Conservation (phyloP, 2,888 invertebrate genomes). For the Cryptus viduatorius region DNA sequence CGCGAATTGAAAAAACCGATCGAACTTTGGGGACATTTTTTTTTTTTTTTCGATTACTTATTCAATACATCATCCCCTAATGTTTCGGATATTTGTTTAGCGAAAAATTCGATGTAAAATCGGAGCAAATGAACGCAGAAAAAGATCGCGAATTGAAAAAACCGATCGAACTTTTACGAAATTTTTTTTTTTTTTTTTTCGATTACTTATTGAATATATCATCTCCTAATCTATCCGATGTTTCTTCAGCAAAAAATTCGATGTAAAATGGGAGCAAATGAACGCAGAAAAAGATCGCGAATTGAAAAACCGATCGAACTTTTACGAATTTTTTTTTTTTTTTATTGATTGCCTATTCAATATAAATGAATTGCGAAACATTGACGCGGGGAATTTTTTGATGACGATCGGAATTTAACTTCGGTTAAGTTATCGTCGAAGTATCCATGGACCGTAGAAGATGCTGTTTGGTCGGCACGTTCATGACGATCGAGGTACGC, state of each 20-base stretch:
- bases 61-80: neutral
- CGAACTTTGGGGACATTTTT: too few relatives aligned
- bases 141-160: neutral
- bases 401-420: neutral
- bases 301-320: neutral
- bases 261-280: neutral
- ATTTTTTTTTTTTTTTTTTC: neutral
- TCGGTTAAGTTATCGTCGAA: neutral
- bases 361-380: neutral
- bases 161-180: neutral
- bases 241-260: neutral
- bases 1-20: neutral
- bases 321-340: neutral
- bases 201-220: too few relatives aligned
- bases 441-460: neutral
- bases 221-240: neutral
- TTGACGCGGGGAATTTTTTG: neutral
- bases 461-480: slow-evolving; percentile 56
- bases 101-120: neutral
- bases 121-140: neutral
- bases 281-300: too few relatives aligned
- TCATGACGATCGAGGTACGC: slow-evolving; percentile 29
- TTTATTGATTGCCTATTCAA: neutral
- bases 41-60: too few relatives aligned
- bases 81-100: neutral